Percentiles rank a stretch among this genome's conserved stretches.
Evolutionary conservation across 92 coral and sea anemone species (phyloP).

Genomic region (Epizoanthus illoricatus): DNA sequence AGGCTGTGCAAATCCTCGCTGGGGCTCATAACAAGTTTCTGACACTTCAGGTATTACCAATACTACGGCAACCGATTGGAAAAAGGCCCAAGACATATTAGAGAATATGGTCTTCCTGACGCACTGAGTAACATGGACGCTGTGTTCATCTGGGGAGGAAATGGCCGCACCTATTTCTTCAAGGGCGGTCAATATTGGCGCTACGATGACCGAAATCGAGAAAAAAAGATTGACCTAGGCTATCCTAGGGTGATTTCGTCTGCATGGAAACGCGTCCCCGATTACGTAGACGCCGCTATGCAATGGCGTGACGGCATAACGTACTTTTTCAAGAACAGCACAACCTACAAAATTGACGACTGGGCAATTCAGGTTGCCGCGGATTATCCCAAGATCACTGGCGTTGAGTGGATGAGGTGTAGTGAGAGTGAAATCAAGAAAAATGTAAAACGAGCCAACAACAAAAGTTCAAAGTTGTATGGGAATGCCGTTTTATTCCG

Average conservation of each 20-base stretch:
- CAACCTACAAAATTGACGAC: conserved; percentile 60
- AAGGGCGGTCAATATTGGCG: conserved; percentile 71
- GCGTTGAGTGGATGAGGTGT: conserved; percentile 26
- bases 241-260: conserved; percentile 63
- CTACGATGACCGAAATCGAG: conserved; percentile 44
- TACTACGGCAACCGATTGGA: conserved; percentile 46
- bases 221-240: conserved; percentile 45
- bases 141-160: conserved; percentile 62
- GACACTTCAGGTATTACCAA: conserved; percentile 50
- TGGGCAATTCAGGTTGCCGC: conserved; percentile 42
- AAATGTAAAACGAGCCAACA: not conserved
- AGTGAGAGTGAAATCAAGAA: conserved; percentile 34
- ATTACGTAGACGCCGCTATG: conserved; percentile 61
- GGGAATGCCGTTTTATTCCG: not conserved
- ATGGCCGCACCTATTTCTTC: conserved; percentile 71
- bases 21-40: too few relatives aligned
- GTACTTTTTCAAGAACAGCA: conserved; percentile 60
- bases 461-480: conserved; percentile 4
- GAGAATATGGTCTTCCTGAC: conserved; percentile 56
- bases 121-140: conserved; percentile 71
- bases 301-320: conserved; percentile 64
- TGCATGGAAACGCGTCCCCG: conserved; percentile 53
- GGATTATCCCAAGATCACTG: conserved; percentile 46
- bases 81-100: conserved; percentile 54
- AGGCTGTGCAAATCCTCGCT: too few relatives aligned